These are phyloP conservation scores for Chauna torquata DNA, from an alignment of 2,113 vertebrate genomes.

Conservation along the genomic window DNA sequence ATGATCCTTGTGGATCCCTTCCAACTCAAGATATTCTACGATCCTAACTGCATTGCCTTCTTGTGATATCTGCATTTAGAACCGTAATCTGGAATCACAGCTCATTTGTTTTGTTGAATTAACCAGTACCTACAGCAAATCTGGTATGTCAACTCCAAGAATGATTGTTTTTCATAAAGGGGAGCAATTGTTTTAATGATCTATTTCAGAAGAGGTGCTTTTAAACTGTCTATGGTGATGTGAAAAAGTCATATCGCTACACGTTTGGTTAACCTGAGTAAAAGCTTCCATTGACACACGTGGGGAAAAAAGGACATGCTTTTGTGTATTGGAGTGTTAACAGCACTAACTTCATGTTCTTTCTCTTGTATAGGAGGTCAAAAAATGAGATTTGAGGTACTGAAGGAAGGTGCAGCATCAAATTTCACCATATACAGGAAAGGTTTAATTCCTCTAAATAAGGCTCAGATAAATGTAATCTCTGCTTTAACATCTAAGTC, in stretches of 20 bases:
- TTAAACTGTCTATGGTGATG: neutral
- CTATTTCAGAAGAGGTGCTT: neutral
- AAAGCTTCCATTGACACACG: neutral
- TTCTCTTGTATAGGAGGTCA: neutral
- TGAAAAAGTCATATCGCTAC: neutral
- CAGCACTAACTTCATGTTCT: neutral
- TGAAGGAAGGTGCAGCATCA: neutral
- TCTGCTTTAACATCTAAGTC: no score
- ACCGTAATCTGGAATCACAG: neutral
- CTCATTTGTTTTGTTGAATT: neutral
- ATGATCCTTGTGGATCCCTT: no score
- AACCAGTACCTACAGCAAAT: neutral
- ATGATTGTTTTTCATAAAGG: neutral
- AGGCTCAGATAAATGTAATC: no score
- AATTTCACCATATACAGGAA: neutral
- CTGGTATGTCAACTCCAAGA: neutral
- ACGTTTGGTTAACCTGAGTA: neutral
- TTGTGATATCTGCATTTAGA: neutral
- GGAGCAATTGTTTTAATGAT: neutral
- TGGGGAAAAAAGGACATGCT: neutral
- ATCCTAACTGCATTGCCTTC: accelerated
- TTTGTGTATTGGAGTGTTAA: neutral
- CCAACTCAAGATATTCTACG: no score
- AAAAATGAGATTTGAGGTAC: neutral
- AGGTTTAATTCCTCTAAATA: neutral